Percentiles rank a stretch among this genome's conserved stretches.
phyloP scores from a whole-genome alignment of 2,113 vertebrate genomes.

The Jaculus jaculus region DNA sequence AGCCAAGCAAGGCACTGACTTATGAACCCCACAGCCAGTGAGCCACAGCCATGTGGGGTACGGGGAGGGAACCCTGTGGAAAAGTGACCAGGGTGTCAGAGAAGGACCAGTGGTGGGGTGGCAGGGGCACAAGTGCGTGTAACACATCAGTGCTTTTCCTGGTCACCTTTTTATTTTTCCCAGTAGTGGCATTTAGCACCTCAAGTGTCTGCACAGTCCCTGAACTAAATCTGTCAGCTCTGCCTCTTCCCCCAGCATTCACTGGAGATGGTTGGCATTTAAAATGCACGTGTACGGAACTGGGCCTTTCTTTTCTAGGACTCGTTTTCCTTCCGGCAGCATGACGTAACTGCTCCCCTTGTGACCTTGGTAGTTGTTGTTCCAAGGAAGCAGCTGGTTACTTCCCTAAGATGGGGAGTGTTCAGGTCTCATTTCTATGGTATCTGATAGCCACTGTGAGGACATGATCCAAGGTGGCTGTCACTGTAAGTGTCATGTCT shows the following conservation, averaged over 20 bases:
- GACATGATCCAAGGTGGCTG: neutral
- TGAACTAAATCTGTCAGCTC: neutral
- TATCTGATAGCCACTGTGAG: neutral
- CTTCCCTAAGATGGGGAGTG: neutral
- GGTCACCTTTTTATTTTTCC: neutral
- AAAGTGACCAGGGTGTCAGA: neutral
- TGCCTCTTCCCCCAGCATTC: accelerated
- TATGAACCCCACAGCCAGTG: neutral
- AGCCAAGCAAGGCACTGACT: neutral
- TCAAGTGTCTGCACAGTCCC: neutral
- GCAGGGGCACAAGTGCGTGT: accelerated
- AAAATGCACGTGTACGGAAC: neutral
- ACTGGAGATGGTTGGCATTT: neutral
- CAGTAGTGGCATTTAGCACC: neutral
- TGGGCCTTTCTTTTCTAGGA: neutral
- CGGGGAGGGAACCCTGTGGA: neutral
- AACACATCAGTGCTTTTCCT: neutral
- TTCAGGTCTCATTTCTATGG: neutral
- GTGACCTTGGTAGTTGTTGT: neutral
- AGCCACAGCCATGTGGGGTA: neutral
- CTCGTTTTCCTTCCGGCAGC: neutral
- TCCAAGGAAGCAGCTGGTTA: neutral
- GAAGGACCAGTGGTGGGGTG: neutral
- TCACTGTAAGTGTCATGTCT: accelerated
- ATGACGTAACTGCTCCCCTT: neutral